These are phyloP conservation scores for Ahaetulla prasina DNA, from an alignment of 2,113 vertebrate genomes.

Conservation along the genomic window DNA sequence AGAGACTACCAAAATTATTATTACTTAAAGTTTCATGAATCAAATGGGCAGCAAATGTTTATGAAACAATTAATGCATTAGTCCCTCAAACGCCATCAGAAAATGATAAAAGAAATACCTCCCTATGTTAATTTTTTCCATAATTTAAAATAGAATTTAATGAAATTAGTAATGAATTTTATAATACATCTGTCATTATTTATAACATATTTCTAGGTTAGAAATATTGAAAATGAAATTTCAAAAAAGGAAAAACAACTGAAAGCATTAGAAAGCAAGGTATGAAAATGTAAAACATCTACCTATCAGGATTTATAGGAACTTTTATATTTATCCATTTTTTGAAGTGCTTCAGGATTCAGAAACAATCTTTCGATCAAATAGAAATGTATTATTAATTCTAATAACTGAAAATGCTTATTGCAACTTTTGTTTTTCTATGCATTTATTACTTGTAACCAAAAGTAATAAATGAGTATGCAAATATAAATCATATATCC, in stretches of 20 bases:
- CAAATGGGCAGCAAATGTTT: background rate
- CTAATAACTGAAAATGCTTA: background rate
- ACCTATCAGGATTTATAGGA: background rate
- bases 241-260: conserved; percentile 77
- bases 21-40: background rate
- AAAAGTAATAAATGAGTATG: background rate
- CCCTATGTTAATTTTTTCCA: background rate
- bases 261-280: conserved; percentile 81
- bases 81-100: background rate
- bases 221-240: conserved; percentile 70
- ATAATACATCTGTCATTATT: background rate
- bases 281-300: conserved; percentile 8
- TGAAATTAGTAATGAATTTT: background rate
- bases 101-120: background rate
- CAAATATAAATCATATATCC: background rate
- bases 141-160: background rate
- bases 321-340: background rate
- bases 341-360: background rate
- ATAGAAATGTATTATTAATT: background rate
- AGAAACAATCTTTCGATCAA: background rate
- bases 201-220: conserved; percentile 63
- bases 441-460: background rate
- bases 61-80: background rate
- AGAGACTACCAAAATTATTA: background rate
- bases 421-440: background rate